Base-by-base conservation (phyloP, 2,797 vertebrate genomes). In the Furcifer pardalis region DNA sequence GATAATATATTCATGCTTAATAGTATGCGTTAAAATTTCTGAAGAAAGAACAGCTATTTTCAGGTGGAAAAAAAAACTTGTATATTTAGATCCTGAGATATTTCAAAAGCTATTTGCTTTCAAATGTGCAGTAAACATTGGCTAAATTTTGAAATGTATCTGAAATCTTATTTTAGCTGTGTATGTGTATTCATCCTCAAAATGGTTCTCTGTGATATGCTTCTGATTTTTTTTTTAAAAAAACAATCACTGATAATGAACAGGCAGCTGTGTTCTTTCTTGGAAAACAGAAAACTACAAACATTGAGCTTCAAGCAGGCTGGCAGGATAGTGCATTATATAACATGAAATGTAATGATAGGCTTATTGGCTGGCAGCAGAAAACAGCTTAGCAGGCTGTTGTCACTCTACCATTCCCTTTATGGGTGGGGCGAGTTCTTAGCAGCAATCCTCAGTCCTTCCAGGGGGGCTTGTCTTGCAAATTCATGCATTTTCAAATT, bases 341-440 rank as follows among this genome's bases (percentile, higher is more conserved):
- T 86, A 86, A 86, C 23, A 44, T 30, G 35, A 27, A 69, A 74
- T 74, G 72, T 76, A n/a, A 37, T 71, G 62, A 66, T 44, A 60
- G 44, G 62, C 21, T 76, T 35, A 35, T 52, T 19, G 62, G 75
- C 63, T 69, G 74, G 65, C 42, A n/a, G 74, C 42, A 69, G 40
- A 49, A 37, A 82, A 69, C 44, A 49, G 79, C 65, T 81, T 75
- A 69, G 73, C 56, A 32, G 62, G n/a, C 42, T 73, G 1, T 3
- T n/a, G n/a, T n/a, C n/a, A 32, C 62, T 37, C 23, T 21, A 10
- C 69, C 27, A 9, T 62, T 12, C 37, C 40, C 5, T 44, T 49
- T 17, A 9, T 40, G 44, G 40, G 15, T 56, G 52, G 52, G 52
- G 52, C 21, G 19, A 56, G 52, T 3, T 56, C 21, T 13, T 56